phyloP scores from a whole-genome alignment of 2,797 vertebrate species.

The Sciurus vulgaris region DNA sequence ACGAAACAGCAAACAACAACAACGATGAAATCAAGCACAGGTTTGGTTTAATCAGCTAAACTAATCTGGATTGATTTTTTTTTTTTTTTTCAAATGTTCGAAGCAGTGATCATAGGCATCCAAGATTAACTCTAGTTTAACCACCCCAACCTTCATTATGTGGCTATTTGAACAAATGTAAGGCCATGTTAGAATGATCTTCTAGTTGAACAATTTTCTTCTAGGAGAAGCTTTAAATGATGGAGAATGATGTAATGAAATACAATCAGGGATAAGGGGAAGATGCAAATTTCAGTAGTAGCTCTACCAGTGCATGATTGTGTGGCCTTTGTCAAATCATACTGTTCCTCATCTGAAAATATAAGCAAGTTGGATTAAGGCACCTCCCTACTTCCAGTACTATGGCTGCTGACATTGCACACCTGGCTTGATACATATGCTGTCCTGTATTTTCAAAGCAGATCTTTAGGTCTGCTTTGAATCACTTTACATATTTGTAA shows the following conservation, averaged over 20 bases:
- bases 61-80: slow-evolving; percentile 67
- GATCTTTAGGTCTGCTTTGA: slow-evolving; percentile 18
- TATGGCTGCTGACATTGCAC: not conserved
- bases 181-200: not conserved
- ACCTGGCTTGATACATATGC: not conserved
- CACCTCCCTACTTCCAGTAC: not conserved
- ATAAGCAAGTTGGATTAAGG: not conserved
- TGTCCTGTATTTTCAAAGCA: slow-evolving; percentile 7
- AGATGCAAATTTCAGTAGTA: not conserved
- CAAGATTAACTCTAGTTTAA: slow-evolving; percentile 66
- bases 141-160: not conserved
- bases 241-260: not conserved
- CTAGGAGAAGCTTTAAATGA: not conserved
- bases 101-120: not conserved
- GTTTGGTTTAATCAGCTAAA: slow-evolving; percentile 69
- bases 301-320: not conserved
- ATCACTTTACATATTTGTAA: slow-evolving; percentile 44
- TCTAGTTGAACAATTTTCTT: slow-evolving; percentile 33
- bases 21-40: slow-evolving; percentile 69
- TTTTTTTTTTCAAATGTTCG: not conserved
- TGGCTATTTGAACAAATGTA: not conserved
- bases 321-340: not conserved
- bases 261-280: not conserved
- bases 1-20: slow-evolving; percentile 74
- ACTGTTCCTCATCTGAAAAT: not conserved